Evolutionary conservation across 2,797 vertebrate species (phyloP).

Genomic region (Geotrypetes seraphini): DNA sequence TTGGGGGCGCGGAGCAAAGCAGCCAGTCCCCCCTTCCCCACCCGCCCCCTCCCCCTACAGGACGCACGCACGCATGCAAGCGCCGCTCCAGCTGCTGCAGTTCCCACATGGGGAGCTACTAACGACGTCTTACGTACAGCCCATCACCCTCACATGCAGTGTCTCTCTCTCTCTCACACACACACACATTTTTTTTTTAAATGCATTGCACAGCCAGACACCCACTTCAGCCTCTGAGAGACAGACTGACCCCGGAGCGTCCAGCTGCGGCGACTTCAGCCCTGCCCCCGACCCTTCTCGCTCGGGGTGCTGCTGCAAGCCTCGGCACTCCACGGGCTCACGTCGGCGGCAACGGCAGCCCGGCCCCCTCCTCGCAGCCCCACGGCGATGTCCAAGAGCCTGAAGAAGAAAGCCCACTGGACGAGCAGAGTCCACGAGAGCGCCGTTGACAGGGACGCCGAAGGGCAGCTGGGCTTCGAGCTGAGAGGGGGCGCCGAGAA

Average conservation of each 20-base stretch:
- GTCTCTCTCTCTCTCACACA: no score
- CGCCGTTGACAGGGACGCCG: constrained; percentile 70
- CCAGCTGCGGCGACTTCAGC: constrained; percentile 9
- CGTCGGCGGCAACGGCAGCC: constrained; percentile 5
- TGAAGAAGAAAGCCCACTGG: constrained; percentile 96
- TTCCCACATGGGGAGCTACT: constrained; percentile 56
- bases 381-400: constrained; percentile 88
- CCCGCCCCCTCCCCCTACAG: constrained; percentile 40
- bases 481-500: constrained; percentile 88
- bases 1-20: constrained; percentile 3
- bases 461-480: constrained; percentile 80
- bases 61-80: constrained; percentile 28
- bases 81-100: constrained; percentile 36
- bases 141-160: constrained; percentile 18
- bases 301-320: constrained; percentile 2
- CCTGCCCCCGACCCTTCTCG: constrained; percentile 16
- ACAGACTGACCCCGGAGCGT: constrained; percentile 26
- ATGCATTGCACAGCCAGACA: not conserved
- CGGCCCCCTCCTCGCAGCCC: constrained; percentile 13
- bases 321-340: constrained; percentile 8
- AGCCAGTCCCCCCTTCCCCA: constrained; percentile 30
- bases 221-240: not conserved
- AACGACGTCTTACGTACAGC: no score
- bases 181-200: constrained; percentile 7
- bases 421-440: constrained; percentile 91